A percentile compares a stretch with the other conserved stretches of the same genome.
phyloP scores from a whole-genome alignment of 2,113 vertebrate genomes.

The Craseonycteris thonglongyai region DNA sequence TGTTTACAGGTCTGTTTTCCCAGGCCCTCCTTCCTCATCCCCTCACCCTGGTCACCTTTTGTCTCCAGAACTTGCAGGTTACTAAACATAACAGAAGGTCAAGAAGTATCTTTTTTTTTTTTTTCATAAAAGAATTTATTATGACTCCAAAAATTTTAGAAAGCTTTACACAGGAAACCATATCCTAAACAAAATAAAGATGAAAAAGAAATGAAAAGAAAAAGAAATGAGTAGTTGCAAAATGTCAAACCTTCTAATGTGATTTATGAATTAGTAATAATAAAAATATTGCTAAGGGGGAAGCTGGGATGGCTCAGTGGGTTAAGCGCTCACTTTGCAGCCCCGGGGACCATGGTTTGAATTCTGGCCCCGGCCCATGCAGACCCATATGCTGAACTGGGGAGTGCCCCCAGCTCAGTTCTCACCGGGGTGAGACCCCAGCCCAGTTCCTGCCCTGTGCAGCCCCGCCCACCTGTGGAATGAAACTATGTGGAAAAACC shows the following conservation, averaged over 20 bases:
- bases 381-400: too few relatives aligned
- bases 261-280: background rate
- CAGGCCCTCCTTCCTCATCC: background rate
- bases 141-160: background rate
- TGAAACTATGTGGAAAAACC: too few relatives aligned
- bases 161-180: background rate
- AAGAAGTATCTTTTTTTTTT: background rate
- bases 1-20: background rate
- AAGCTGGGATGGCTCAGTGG: too few relatives aligned
- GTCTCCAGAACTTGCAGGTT: background rate
- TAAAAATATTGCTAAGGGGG: background rate
- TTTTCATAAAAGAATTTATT: background rate
- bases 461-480: too few relatives aligned
- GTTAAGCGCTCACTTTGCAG: too few relatives aligned
- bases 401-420: too few relatives aligned
- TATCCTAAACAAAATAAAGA: background rate
- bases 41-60: background rate
- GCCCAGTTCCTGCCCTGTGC: too few relatives aligned
- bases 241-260: background rate
- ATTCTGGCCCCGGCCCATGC: too few relatives aligned
- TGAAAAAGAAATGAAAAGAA: slow-evolving; percentile 10
- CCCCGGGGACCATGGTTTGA: too few relatives aligned
- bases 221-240: background rate
- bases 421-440: too few relatives aligned
- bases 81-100: background rate